A percentile compares a stretch with the other conserved stretches of the same genome.
Evolutionary conservation across 2,113 vertebrate species (phyloP).

Genomic region (Anolis sagrei): DNA sequence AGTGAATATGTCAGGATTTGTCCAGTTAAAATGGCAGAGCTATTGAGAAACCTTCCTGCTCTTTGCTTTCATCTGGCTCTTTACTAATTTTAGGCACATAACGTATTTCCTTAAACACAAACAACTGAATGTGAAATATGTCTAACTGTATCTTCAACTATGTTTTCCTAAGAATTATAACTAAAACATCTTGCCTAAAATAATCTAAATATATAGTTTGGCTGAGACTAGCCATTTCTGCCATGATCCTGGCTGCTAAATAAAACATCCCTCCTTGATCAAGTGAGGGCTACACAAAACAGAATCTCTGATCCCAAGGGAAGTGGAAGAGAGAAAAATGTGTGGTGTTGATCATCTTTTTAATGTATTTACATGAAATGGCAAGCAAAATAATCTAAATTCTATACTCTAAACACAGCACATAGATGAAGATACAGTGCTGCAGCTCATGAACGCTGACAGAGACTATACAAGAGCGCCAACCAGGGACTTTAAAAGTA

Average conservation of each 20-base stretch:
- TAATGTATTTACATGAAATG: background rate
- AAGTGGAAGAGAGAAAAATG: background rate
- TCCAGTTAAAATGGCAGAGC: background rate
- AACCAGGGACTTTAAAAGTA: conserved; percentile 49
- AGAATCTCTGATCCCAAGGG: background rate
- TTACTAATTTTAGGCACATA: background rate
- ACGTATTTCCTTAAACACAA: background rate
- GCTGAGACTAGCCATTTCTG: background rate
- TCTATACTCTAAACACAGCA: background rate
- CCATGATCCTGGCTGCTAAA: background rate
- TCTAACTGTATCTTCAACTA: background rate
- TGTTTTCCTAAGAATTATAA: background rate
- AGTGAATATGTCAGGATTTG: background rate
- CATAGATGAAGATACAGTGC: background rate
- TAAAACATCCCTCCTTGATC: background rate
- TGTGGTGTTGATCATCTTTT: background rate
- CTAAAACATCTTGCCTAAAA: background rate
- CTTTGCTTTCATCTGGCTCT: background rate
- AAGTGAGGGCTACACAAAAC: background rate
- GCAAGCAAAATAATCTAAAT: background rate
- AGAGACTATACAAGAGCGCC: background rate
- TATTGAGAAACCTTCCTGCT: background rate
- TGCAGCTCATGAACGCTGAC: background rate
- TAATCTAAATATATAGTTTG: background rate
- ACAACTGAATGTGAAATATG: background rate